Evolutionary conservation across 2,888 invertebrate genomes (phyloP), one percentile per base, ranked within the genome.

Genomic region (Amphiduros pacificus): DNA sequence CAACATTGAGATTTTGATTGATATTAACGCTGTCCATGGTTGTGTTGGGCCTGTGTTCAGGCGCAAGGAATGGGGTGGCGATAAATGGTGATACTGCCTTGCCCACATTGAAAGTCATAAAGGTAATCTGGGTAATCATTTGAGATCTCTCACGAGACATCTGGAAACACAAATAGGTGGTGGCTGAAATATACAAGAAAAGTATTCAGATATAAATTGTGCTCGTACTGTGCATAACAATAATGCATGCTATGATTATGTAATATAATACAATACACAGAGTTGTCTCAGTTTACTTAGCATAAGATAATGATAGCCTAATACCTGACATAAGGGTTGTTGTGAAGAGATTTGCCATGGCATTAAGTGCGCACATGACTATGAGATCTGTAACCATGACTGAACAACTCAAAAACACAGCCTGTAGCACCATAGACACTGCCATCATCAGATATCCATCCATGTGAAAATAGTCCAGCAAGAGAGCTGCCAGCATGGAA

Each of bases 71-170:
- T 22, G 58, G 58, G 6, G 58, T 29, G 6, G 50, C 27, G 27
- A 58, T 31, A 26, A 58, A 58, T 20, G 58, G 58, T 1, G 48
- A 49, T 26, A 58, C n/a, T 2, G 50, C 31, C 27, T 58, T 58
- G 14, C 58, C 58, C 5, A 58, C 29, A 36, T 50, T 58, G 31
- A 58, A 36, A 26, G 50, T 44, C 24, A 58, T 24, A 31, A 58
- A 58, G 24, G 36, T 50, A 14, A 31, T 29, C 26, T 58, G 58
- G 2, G 36, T 49, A 29, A 58, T 32, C 26, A 58, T 31, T 17
- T 48, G 50, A 27, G 58, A 49, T 24, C 27, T 22, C 1, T 31
- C 24, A 22, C 51, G 29, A 20, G 44, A 32, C 32, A 58, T 17
- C 2, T 26, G 49, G 50, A 58, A 58, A 24, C 58, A 58, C 20